phyloP scores from a whole-genome alignment of 2,113 vertebrate species.

The Bubo bubo region DNA sequence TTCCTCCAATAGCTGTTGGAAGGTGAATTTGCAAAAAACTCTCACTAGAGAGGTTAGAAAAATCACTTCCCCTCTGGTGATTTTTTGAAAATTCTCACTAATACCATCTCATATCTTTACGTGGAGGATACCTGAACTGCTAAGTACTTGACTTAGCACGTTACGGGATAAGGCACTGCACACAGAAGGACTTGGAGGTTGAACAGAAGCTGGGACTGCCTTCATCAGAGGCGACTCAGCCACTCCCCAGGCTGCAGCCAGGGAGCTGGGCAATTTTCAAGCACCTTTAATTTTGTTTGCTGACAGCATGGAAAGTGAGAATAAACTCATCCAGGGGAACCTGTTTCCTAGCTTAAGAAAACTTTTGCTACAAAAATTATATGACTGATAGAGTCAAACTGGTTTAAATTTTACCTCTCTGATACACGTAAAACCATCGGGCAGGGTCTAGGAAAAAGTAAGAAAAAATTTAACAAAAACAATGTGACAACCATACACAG shows the following conservation, averaged over 20 bases:
- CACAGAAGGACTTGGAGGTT: neutral
- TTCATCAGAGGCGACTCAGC: neutral
- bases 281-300: neutral
- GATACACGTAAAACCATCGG: constrained; percentile 75
- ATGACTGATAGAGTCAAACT: constrained; percentile 32
- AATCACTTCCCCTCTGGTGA: neutral
- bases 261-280: neutral
- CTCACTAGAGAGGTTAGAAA: neutral
- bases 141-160: neutral
- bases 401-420: constrained; percentile 76
- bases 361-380: neutral
- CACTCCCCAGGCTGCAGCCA: neutral
- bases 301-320: neutral
- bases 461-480: constrained; percentile 54
- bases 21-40: neutral
- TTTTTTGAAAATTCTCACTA: neutral
- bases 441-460: constrained; percentile 76
- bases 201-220: neutral
- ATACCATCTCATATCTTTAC: neutral
- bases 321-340: neutral
- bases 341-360: neutral
- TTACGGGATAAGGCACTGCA: neutral
- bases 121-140: neutral
- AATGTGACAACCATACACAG: constrained; percentile 2
- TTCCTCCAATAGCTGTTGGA: neutral